Evolutionary conservation across 2,888 invertebrate genomes (phyloP), one percentile per base, ranked within the genome.

Genomic region (Ganaspis brasiliensis): DNA sequence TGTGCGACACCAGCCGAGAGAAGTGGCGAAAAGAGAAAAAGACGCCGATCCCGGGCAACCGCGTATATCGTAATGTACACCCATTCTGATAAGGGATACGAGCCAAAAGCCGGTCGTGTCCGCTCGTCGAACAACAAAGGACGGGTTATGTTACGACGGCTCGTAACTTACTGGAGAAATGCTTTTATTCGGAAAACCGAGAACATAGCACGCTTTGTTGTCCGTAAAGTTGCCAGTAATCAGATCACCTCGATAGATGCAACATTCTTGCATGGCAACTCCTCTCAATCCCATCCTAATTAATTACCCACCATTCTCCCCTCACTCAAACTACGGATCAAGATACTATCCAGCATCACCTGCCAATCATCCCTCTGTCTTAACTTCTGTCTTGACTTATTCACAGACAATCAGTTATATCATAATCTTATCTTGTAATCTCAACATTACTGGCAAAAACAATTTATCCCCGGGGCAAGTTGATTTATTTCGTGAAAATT

Each of bases 121-220:
- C 81, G 75, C 76, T 79, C 74, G 81, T 79, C 79, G 77, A 79
- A 83, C 84, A 84, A 87, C 85, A 86, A 86, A 86, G 86, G 83
- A 86, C 84, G 87, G 85, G 84, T 87, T 87, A 85, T 83, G 85
- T 85, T 84, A 86, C 85, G 80, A 81, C 82, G 81, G 78, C 77
- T 79, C 78, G 81, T 79, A 80, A 81, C 81, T 81, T 81, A 77
- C 79, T 79, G 73, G 75, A 80, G 81, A 82, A 80, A 81, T 79
- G 78, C 79, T 78, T 82, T 82, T 83, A 79, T 79, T 78, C 78
- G 57, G 63, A 71, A 75, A 73, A 76, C 78, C 75, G 70, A 70
- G 70, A 49, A 67, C 75, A 59, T 63, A 49, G 31, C 74, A 61
- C 72, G 80, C 74, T 75, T 79, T 81, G 77, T 76, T 77, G 76